Evolutionary conservation across 2,797 vertebrate species (phyloP).

Genomic region (Poecilia picta): DNA sequence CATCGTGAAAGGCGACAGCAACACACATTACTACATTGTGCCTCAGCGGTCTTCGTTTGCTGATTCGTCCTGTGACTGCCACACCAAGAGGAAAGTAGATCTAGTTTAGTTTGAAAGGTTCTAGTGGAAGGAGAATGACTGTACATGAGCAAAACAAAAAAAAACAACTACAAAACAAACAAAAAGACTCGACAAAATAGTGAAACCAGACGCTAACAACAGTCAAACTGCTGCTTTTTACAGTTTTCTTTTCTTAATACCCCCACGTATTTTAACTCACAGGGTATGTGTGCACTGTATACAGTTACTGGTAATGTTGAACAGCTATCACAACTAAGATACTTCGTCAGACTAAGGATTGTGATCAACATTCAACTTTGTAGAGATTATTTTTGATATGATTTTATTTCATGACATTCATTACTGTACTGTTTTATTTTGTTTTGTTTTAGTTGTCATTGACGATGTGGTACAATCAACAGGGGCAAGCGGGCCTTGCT

Average conservation of each 20-base stretch:
- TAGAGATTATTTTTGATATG: slow-evolving; percentile 76
- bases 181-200: slow-evolving; percentile 53
- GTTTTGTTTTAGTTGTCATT: slow-evolving; percentile 17
- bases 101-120: slow-evolving; percentile 85
- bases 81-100: slow-evolving; percentile 83
- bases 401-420: slow-evolving; percentile 68
- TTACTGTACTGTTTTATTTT: slow-evolving; percentile 63
- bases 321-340: slow-evolving; percentile 52
- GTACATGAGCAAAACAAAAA: slow-evolving; percentile 47
- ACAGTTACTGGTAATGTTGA: slow-evolving; percentile 80
- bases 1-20: slow-evolving; percentile 91
- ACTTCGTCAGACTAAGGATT: slow-evolving; percentile 52
- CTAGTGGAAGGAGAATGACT: slow-evolving; percentile 49
- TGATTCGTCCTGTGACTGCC: slow-evolving; percentile 81
- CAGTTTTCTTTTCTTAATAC: slow-evolving; percentile 36
- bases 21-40: slow-evolving; percentile 95
- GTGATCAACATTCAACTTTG: slow-evolving; percentile 60
- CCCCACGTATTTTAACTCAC: slow-evolving; percentile 69
- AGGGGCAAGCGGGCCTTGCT: slow-evolving; percentile 80
- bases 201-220: slow-evolving; percentile 55
- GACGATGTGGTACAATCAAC: slow-evolving; percentile 65
- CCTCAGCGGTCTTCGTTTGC: slow-evolving; percentile 86
- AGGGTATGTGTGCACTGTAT: slow-evolving; percentile 73
- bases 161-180: slow-evolving; percentile 9
- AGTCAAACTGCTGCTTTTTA: slow-evolving; percentile 73